Evolutionary conservation across 1,140 invertebrate genomes (phyloP).

Genomic region (Helicoverpa zea): DNA sequence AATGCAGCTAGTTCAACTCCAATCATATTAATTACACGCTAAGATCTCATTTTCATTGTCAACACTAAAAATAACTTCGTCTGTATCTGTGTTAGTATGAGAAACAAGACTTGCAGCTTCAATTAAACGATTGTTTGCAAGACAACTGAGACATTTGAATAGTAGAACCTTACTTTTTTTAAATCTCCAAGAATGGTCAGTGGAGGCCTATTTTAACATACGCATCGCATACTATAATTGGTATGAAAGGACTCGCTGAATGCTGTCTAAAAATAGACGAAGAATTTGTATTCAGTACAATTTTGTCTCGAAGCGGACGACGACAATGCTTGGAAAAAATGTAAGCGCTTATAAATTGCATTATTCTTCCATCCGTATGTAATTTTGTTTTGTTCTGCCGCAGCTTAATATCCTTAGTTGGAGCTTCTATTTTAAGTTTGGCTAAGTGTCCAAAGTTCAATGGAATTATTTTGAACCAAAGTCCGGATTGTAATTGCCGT

Average conservation of each 20-base stretch:
- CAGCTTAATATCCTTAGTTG: not conserved
- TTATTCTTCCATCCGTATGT: slow-evolving; percentile 24
- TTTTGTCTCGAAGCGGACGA: slow-evolving; percentile 38
- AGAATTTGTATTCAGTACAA: slow-evolving; percentile 48
- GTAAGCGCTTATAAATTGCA: slow-evolving; percentile 11
- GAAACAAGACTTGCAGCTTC: slow-evolving; percentile 37
- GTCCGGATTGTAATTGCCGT: no score
- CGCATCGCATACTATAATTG: slow-evolving; percentile 43
- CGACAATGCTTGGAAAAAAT: slow-evolving; percentile 39
- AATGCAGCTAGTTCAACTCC: slow-evolving; percentile 62
- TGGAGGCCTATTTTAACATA: slow-evolving; percentile 44
- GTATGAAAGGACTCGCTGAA: slow-evolving; percentile 42
- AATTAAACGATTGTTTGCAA: slow-evolving; percentile 47
- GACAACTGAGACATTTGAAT: slow-evolving; percentile 49
- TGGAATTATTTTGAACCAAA: not conserved
- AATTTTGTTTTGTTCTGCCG: slow-evolving; percentile 7
- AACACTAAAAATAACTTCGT: slow-evolving; percentile 56
- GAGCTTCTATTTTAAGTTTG: not conserved
- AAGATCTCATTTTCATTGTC: slow-evolving; percentile 58
- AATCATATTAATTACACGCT: slow-evolving; percentile 63
- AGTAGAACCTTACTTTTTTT: slow-evolving; percentile 25
- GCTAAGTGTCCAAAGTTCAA: not conserved
- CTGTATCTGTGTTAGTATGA: slow-evolving; percentile 51
- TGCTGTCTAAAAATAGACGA: slow-evolving; percentile 45
- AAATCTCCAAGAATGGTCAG: slow-evolving; percentile 29